phyloP scores from a whole-genome alignment of 2,113 vertebrate genomes.

The Charadrius vociferus region DNA sequence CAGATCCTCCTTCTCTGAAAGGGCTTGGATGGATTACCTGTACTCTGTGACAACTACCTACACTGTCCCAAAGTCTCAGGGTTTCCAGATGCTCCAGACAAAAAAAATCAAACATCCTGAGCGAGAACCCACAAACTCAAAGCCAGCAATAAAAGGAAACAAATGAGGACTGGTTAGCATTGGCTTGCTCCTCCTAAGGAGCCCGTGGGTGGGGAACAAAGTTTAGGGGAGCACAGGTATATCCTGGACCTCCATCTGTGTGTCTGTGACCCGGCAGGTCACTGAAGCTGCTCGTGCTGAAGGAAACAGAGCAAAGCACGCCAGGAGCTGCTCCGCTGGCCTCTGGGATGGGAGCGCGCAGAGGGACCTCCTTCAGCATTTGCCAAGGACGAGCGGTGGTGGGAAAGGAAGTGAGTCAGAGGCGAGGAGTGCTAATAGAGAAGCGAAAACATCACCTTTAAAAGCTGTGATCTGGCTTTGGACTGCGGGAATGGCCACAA shows the following conservation, averaged over 20 bases:
- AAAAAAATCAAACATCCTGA: background rate
- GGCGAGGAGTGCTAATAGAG: background rate
- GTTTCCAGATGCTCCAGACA: background rate
- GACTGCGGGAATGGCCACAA: background rate
- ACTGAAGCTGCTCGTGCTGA: background rate
- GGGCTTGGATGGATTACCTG: background rate
- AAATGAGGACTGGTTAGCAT: background rate
- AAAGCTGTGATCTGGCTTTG: background rate
- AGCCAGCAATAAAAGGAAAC: background rate
- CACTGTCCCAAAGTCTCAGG: background rate
- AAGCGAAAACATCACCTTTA: background rate
- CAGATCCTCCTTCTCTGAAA: background rate
- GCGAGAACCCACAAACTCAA: background rate
- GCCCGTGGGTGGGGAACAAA: accelerated
- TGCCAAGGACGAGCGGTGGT: background rate
- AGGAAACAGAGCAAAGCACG: background rate
- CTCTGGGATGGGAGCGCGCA: background rate
- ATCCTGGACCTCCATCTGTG: background rate
- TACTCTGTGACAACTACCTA: background rate
- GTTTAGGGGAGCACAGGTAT: background rate
- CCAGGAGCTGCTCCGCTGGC: background rate
- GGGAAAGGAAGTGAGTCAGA: slow-evolving; percentile 63
- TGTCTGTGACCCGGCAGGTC: accelerated
- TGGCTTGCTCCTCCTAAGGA: background rate
- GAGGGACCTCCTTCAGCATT: background rate